phyloP scores from a whole-genome alignment of 2,113 vertebrate genomes.

The Aspiorhynchus laticeps region DNA sequence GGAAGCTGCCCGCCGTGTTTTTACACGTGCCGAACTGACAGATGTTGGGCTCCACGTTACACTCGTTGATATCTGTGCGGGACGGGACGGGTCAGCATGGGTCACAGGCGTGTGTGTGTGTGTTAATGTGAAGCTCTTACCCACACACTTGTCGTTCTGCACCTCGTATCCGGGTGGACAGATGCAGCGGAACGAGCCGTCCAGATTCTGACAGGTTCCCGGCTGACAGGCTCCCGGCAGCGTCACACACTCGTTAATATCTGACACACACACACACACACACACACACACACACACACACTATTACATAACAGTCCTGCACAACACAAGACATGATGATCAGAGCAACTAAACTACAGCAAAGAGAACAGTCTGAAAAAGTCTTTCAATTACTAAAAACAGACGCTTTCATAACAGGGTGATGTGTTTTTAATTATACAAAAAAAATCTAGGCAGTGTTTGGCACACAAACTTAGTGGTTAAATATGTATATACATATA shows the following conservation, averaged over 20 bases:
- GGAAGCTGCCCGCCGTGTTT: conserved; percentile 91
- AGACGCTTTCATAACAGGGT: too few species aligned
- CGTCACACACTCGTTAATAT: conserved; percentile 88
- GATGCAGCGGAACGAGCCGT: conserved; percentile 93
- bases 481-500: too few species aligned
- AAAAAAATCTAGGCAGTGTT: too few species aligned
- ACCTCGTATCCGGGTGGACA: conserved; percentile 90
- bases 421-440: too few species aligned
- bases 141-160: conserved; percentile 90
- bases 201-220: conserved; percentile 92
- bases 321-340: too few species aligned
- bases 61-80: conserved; percentile 88
- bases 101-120: not conserved
- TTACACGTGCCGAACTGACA: conserved; percentile 90
- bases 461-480: too few species aligned
- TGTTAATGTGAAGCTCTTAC: conserved; percentile 65
- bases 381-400: too few species aligned
- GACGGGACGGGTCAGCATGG: conserved; percentile 31
- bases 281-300: too few species aligned
- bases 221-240: conserved; percentile 85
- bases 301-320: too few species aligned
- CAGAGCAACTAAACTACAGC: too few species aligned
- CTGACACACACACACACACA: conserved; percentile 64
- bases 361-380: too few species aligned
- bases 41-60: conserved; percentile 84